A percentile compares a stretch with the other conserved stretches of the same genome.
Conservation (phyloP, 2,113 vertebrate species). For the Phoenicopterus ruber region DNA sequence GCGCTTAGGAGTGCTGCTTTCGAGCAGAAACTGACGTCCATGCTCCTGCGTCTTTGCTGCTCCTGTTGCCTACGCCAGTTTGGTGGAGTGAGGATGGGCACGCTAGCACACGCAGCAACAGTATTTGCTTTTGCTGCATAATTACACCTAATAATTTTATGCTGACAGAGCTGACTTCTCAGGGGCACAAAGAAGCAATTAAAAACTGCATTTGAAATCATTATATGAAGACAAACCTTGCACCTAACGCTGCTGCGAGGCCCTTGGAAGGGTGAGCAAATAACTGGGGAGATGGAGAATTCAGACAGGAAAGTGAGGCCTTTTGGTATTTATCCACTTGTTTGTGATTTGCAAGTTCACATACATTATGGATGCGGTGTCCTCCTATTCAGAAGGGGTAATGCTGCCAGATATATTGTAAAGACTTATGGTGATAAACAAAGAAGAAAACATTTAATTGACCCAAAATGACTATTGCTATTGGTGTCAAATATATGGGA, state of each 20-base stretch:
- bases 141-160: background rate
- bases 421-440: conserved; percentile 36
- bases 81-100: background rate
- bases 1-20: background rate
- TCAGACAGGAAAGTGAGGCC: background rate
- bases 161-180: conserved; percentile 6
- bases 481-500: conserved; percentile 14
- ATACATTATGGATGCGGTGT: conserved; percentile 25
- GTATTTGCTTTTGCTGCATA: background rate
- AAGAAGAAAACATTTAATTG: conserved; percentile 59
- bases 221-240: background rate
- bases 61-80: background rate
- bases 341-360: background rate
- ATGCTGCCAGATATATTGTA: conserved; percentile 28
- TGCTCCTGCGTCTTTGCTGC: background rate
- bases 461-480: conserved; percentile 34
- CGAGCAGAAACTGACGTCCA: background rate
- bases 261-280: background rate
- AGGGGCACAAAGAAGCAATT: background rate
- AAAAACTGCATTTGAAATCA: background rate
- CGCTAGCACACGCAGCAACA: background rate
- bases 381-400: background rate
- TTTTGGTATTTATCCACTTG: background rate
- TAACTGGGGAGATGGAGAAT: background rate
- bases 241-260: background rate